These are phyloP conservation scores for Hipparchia semele DNA, from an alignment of 2,888 invertebrate species.

Conservation along the genomic window DNA sequence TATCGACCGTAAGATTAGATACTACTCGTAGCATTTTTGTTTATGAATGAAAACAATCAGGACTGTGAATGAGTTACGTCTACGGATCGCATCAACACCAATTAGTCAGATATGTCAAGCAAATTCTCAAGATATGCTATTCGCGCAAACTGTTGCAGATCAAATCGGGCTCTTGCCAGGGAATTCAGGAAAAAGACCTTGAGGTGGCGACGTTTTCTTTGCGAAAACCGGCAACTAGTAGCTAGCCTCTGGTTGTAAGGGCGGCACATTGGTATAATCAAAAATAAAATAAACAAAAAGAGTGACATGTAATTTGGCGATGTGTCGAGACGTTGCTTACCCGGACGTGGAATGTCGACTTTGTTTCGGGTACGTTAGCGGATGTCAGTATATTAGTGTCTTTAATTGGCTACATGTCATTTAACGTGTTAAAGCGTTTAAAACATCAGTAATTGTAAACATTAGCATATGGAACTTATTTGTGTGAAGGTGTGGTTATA, in stretches of 20 bases:
- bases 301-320: conserved; percentile 62
- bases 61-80: conserved; percentile 38
- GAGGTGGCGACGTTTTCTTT: conserved; percentile 63
- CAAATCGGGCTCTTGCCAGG: conserved; percentile 72
- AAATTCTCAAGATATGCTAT: conserved; percentile 64
- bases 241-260: conserved; percentile 63
- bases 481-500: background rate
- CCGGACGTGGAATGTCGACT: conserved; percentile 60
- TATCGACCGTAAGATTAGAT: too few relatives aligned
- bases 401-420: background rate
- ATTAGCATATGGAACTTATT: background rate
- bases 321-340: conserved; percentile 51
- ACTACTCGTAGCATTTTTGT: too few relatives aligned
- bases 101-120: conserved; percentile 56
- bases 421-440: background rate
- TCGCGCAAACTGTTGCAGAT: conserved; percentile 57
- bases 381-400: conserved; percentile 7
- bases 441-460: background rate
- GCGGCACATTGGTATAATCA: conserved; percentile 53
- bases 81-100: conserved; percentile 46
- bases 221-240: conserved; percentile 64
- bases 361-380: conserved; percentile 71
- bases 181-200: conserved; percentile 69
- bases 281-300: conserved; percentile 40
- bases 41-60: conserved; percentile 18